Base-by-base conservation (phyloP, 2,888 invertebrate species). In the Rhamnusium bicolor region DNA sequence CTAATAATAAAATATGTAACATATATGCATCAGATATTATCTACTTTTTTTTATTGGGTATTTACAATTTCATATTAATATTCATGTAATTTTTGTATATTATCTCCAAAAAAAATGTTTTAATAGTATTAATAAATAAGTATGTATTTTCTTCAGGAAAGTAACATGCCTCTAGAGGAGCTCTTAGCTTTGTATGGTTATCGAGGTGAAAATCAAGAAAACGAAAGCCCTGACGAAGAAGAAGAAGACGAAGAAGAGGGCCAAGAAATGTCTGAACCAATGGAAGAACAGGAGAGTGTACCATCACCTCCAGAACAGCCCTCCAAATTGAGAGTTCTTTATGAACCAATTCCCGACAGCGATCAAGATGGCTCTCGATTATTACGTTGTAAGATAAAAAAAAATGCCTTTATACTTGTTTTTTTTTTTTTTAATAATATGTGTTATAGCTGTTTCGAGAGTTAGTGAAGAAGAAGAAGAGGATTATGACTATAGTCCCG, bases 101-200 rank as follows among this genome's bases (percentile, higher is more conserved):
- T 40, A 3, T 40, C 0, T 40, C n/a, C 40, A 40, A 40, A 40
- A 40, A n/a, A n/a, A n/a, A n/a, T n/a, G n/a, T n/a, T n/a, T n/a
- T n/a, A n/a, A n/a, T n/a, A n/a, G n/a, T 60, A 0, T 51, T 29
- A 18, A 29, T 14, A 61, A 21, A 40, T 21, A 16, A 61, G n/a
- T 40, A 1, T 72, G 73, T 63, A n/a, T n/a, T n/a, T 21, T 49
- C 70, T 76, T 82, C 79, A 93, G 91, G 98, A 98, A 89, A 94
- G 97, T 87, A 97, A 98, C 90, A 98, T 98, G 96, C 98, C 98
- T 75, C 90, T 98, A 81, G 97, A 97, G 85, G 96, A 97, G 86
- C 89, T 98, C 71, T 89, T 98, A 83, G 96, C 96, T 10, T 92
- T 97, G 88, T 98, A 98, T 89, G 95, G 95, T 78, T 95, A 87